Percentiles rank a stretch among this genome's conserved stretches.
Conservation (phyloP, 2,888 invertebrate species). For the Esperia sulphurella region DNA sequence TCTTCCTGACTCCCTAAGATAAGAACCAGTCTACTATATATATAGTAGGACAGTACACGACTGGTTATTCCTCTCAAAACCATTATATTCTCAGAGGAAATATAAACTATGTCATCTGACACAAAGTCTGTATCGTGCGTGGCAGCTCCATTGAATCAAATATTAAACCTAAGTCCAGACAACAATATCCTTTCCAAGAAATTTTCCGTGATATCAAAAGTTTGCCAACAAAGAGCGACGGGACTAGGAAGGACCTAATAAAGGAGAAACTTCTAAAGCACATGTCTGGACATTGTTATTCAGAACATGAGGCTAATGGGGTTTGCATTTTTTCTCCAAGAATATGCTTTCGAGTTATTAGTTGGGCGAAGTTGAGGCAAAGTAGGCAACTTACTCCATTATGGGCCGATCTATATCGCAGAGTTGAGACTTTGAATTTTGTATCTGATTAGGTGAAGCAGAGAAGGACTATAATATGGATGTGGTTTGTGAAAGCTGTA, state of each 20-base stretch:
- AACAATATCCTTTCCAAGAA: no score
- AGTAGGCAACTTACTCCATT: conserved; percentile 38
- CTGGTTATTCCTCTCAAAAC: no score
- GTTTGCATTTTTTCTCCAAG: conserved; percentile 11
- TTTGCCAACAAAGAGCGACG: no score
- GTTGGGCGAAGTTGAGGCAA: conserved; percentile 25
- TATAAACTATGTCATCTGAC: no score
- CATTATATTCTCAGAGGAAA: no score
- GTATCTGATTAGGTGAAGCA: conserved; percentile 29
- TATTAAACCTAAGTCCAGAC: no score
- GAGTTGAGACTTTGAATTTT: conserved; percentile 29
- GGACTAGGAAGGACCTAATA: neutral
- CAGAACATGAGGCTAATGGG: conserved; percentile 6
- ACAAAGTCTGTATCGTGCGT: no score
- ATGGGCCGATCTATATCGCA: conserved; percentile 32
- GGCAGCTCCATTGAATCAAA: no score
- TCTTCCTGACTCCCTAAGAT: no score
- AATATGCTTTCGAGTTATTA: conserved; percentile 27
- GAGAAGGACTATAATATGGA: neutral
- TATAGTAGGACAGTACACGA: no score
- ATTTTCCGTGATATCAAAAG: no score
- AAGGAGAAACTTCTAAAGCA: conserved; percentile 14
- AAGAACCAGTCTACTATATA: no score
- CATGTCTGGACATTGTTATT: conserved; percentile 9
- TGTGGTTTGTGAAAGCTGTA: neutral